These are phyloP conservation scores for Dicerorhinus sumatrensis DNA, from an alignment of 2,113 vertebrate species.

Conservation along the genomic window DNA sequence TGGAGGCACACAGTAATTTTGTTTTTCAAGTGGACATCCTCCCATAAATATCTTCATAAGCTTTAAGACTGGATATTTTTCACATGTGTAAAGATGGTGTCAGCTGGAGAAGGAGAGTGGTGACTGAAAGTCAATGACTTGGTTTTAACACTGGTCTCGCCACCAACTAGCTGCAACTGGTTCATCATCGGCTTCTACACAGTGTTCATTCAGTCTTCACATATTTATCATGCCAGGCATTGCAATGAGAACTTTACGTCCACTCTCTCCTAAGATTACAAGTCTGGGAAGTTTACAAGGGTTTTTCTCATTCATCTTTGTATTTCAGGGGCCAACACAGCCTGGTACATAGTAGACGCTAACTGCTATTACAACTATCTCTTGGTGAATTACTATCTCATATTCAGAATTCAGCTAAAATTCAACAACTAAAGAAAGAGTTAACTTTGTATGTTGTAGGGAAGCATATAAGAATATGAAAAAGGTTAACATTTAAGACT, in stretches of 20 bases:
- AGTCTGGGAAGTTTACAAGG: not conserved
- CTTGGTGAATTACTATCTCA: not conserved
- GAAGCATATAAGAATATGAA: not conserved
- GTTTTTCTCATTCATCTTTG: not conserved
- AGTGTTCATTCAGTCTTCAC: not conserved
- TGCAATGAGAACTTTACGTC: not conserved
- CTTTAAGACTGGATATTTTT: not conserved
- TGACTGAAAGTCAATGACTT: not conserved
- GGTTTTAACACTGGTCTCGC: not conserved
- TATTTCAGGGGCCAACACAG: not conserved
- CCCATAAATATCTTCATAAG: not conserved
- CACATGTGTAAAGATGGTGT: not conserved
- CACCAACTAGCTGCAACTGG: not conserved
- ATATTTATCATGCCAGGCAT: not conserved
- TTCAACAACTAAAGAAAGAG: not conserved
- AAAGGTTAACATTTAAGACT: not conserved
- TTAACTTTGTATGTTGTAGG: not conserved
- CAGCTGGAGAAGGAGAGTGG: not conserved
- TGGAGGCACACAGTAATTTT: not conserved
- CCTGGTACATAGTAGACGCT: not conserved
- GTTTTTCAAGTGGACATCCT: not conserved
- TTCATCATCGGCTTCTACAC: not conserved
- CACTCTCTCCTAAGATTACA: not conserved
- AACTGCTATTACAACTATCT: not conserved
- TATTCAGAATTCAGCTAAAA: constrained; percentile 5